Conservation (phyloP, 2,888 invertebrate genomes). For the Proisotoma minuta region DNA sequence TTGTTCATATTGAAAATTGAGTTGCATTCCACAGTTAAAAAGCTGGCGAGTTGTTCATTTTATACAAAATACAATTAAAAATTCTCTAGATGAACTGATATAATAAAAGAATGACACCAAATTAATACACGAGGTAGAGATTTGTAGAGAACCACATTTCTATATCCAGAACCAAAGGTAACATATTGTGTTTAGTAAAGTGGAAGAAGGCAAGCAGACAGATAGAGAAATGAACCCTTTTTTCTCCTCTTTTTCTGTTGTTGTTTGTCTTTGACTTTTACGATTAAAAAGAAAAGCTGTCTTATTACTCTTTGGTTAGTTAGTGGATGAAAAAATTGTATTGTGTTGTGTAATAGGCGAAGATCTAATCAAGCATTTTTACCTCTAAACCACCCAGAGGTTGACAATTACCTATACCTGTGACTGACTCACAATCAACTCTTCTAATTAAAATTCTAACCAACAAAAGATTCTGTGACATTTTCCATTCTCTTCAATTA, state of each 20-base stretch:
- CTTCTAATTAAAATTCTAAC: slow-evolving; percentile 46
- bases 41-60: neutral
- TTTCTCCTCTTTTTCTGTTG: neutral
- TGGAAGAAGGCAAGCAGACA: neutral
- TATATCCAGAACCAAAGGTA: neutral
- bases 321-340: slow-evolving; percentile 19
- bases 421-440: slow-evolving; percentile 39
- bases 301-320: slow-evolving; percentile 9
- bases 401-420: slow-evolving; percentile 47
- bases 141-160: slow-evolving; percentile 14
- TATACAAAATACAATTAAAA: slow-evolving; percentile 25
- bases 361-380: slow-evolving; percentile 44
- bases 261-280: slow-evolving; percentile 30
- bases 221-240: neutral
- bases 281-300: slow-evolving; percentile 22
- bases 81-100: slow-evolving; percentile 22
- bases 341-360: slow-evolving; percentile 28
- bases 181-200: neutral
- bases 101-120: slow-evolving; percentile 22
- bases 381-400: slow-evolving; percentile 47
- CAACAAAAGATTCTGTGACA: slow-evolving; percentile 39
- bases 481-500: slow-evolving; percentile 30
- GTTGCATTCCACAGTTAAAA: neutral
- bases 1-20: neutral
- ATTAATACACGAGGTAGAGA: slow-evolving; percentile 22